Conservation (phyloP, 2,797 vertebrate species). For the Lophotriccus pileatus region DNA sequence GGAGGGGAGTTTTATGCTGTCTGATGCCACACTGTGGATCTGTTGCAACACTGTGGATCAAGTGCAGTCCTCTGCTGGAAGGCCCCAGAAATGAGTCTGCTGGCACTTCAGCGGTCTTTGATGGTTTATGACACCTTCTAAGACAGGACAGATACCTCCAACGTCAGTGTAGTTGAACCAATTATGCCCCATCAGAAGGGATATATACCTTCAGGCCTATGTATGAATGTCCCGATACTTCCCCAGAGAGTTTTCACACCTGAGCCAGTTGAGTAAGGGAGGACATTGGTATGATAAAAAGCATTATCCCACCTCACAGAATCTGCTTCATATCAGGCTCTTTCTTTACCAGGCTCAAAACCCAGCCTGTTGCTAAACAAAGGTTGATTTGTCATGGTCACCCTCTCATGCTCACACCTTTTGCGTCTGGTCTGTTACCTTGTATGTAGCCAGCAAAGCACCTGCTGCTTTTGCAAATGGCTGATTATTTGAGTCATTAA, state of each 20-base stretch:
- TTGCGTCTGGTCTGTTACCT: no score
- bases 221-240: no score
- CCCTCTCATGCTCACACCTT: no score
- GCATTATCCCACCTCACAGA: background rate
- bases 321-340: background rate
- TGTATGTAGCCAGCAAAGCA: background rate
- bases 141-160: background rate
- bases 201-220: no score
- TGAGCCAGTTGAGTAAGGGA: background rate
- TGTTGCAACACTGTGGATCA: background rate
- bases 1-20: background rate
- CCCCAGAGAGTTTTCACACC: background rate
- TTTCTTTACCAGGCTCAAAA: background rate
- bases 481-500: background rate
- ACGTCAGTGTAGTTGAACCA: fast-evolving
- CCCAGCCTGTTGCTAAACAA: background rate
- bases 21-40: background rate
- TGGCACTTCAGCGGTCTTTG: background rate
- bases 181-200: background rate
- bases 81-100: background rate
- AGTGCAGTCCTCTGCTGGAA: background rate
- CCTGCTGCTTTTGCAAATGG: background rate
- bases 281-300: background rate
- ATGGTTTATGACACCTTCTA: background rate
- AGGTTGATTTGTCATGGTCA: background rate